Conservation (phyloP, 1,140 invertebrate genomes). For the Leucophenga varia region DNA sequence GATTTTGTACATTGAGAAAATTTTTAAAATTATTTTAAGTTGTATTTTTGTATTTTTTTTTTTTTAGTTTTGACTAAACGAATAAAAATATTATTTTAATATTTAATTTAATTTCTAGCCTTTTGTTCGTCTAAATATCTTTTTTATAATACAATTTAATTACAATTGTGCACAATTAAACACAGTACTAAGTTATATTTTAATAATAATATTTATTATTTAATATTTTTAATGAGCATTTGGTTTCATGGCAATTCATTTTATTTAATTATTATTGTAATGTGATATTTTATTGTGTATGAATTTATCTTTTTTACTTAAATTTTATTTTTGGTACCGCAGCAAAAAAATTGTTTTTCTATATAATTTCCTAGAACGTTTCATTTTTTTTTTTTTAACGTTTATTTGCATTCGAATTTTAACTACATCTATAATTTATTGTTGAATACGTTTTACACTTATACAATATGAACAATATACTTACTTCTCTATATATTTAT, state of each 20-base stretch:
- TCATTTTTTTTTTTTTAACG: constrained; percentile 6
- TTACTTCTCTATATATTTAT: not conserved
- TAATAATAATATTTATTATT: not conserved
- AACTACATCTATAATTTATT: not conserved
- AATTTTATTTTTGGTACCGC: constrained; percentile 2
- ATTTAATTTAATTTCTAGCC: not conserved
- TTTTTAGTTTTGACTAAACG: not conserved
- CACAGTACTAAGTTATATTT: not conserved
- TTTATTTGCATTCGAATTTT: too few relatives aligned
- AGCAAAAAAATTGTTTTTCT: constrained; percentile 2
- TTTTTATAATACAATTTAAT: not conserved
- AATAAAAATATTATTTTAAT: constrained; percentile 1
- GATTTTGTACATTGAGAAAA: not conserved
- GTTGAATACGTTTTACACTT: not conserved
- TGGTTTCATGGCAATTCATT: not conserved
- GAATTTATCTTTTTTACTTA: not conserved
- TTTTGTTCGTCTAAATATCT: not conserved
- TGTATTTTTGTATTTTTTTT: not conserved
- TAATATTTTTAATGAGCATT: not conserved
- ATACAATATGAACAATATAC: not conserved
- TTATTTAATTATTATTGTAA: not conserved
- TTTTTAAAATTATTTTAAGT: not conserved
- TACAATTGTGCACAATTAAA: not conserved
- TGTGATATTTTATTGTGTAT: not conserved
- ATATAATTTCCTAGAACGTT: constrained; percentile 5